Evolutionary conservation across 2,888 invertebrate genomes (phyloP).

Genomic region (Chloroclystis v-ata): DNA sequence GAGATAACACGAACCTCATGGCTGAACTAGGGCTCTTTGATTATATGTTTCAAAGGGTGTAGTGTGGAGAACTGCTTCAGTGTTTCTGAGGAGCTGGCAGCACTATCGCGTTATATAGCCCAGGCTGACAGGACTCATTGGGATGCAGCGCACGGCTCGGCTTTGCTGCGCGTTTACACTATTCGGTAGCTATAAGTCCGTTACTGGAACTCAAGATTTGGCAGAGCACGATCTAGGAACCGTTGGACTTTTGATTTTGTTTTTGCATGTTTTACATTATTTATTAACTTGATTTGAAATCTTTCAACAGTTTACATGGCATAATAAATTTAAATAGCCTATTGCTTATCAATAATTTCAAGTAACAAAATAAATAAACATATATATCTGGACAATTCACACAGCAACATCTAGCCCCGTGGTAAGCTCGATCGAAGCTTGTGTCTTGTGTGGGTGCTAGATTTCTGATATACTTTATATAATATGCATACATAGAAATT

Average conservation of each 20-base stretch:
- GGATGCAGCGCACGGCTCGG: constrained; percentile 55
- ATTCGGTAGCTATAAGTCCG: constrained; percentile 58
- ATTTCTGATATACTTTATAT: too few species aligned
- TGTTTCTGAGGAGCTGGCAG: constrained; percentile 47
- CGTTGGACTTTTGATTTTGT: constrained; percentile 51
- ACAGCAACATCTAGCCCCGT: too few species aligned
- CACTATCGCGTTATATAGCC: constrained; percentile 62
- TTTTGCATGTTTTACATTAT: constrained; percentile 31
- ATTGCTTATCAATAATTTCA: too few species aligned
- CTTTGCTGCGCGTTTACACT: constrained; percentile 54
- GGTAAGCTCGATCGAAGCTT: too few species aligned
- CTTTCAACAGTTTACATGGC: too few species aligned
- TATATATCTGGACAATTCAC: too few species aligned
- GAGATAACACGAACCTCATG: constrained; percentile 48
- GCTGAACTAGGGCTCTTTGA: constrained; percentile 20
- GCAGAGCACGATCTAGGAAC: constrained; percentile 49
- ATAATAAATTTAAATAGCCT: too few species aligned
- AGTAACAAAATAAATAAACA: too few species aligned
- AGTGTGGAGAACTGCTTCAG: constrained; percentile 43
- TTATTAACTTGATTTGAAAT: neutral
- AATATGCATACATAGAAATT: too few species aligned
- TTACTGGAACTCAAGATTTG: constrained; percentile 54
- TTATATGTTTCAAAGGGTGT: constrained; percentile 46
- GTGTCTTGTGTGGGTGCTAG: too few species aligned
- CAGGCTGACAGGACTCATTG: constrained; percentile 59